Conservation (phyloP, 2,888 invertebrate genomes). For the Phortica magna region DNA sequence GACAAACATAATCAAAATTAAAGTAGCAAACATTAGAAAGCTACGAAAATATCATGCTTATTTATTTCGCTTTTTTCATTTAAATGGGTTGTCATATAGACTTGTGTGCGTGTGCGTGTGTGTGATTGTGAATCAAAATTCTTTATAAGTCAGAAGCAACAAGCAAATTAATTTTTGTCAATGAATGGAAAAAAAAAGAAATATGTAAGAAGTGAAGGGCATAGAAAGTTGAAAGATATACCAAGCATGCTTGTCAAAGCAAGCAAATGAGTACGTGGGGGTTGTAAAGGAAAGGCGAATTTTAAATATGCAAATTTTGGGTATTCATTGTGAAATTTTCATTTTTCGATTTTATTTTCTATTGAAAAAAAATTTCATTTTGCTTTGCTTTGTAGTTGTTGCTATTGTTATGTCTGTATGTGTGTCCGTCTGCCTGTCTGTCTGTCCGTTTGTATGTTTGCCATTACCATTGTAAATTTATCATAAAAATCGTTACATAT, state of each 20-base stretch:
- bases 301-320: slow-evolving; percentile 66
- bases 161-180: slow-evolving; percentile 8
- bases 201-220: not conserved
- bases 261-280: not conserved
- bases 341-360: slow-evolving; percentile 13
- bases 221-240: not conserved
- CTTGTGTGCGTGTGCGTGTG: slow-evolving; percentile 15
- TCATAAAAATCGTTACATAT: slow-evolving; percentile 49
- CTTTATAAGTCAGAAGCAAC: slow-evolving; percentile 10
- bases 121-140: slow-evolving; percentile 30
- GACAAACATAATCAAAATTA: slow-evolving; percentile 12
- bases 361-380: slow-evolving; percentile 36
- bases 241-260: not conserved
- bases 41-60: not conserved
- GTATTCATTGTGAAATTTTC: slow-evolving; percentile 48
- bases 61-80: not conserved
- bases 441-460: slow-evolving; percentile 37
- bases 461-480: slow-evolving; percentile 45
- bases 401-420: not conserved
- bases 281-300: slow-evolving; percentile 38
- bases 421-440: slow-evolving; percentile 32
- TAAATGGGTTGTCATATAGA: not conserved
- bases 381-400: slow-evolving; percentile 42
- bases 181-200: not conserved
- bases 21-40: slow-evolving; percentile 31